Percentiles rank a stretch among this genome's conserved stretches.
Conservation (phyloP, 2,113 vertebrate species). For the Meleagris gallopavo region DNA sequence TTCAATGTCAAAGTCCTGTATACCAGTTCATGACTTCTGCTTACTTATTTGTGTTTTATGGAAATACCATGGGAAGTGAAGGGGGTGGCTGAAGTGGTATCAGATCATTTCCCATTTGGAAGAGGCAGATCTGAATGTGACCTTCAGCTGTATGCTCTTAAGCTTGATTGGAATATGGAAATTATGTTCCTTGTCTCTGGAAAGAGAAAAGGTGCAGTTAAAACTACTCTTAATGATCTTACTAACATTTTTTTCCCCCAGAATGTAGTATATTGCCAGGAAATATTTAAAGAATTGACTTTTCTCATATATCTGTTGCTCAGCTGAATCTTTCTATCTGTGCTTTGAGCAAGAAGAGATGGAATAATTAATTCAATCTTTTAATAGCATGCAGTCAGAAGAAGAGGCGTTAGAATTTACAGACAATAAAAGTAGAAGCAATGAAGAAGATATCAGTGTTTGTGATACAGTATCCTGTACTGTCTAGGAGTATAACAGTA, state of each 20-base stretch:
- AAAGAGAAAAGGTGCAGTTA: constrained; percentile 3
- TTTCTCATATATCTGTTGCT: neutral
- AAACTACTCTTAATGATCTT: constrained; percentile 10
- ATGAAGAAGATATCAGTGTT: neutral
- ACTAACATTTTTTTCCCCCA: neutral
- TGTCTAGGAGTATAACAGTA: neutral
- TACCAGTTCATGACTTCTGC: constrained; percentile 10
- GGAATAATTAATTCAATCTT: constrained; percentile 30
- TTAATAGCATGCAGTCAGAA: neutral
- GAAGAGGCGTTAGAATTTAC: neutral
- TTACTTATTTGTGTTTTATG: constrained; percentile 16
- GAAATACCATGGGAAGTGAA: neutral
- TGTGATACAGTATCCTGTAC: neutral
- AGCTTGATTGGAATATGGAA: constrained; percentile 63
- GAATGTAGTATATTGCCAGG: neutral
- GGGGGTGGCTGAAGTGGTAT: constrained; percentile 10
- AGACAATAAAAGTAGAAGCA: neutral
- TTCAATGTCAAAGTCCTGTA: neutral
- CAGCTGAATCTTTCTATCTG: neutral
- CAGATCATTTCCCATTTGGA: neutral
- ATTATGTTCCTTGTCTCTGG: constrained; percentile 19
- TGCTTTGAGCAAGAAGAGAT: neutral
- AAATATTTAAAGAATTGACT: neutral
- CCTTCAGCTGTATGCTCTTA: constrained; percentile 60
- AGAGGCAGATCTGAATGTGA: constrained; percentile 36